Conservation (phyloP, 1,140 invertebrate genomes). For the Acyrthosiphon pisum region DNA sequence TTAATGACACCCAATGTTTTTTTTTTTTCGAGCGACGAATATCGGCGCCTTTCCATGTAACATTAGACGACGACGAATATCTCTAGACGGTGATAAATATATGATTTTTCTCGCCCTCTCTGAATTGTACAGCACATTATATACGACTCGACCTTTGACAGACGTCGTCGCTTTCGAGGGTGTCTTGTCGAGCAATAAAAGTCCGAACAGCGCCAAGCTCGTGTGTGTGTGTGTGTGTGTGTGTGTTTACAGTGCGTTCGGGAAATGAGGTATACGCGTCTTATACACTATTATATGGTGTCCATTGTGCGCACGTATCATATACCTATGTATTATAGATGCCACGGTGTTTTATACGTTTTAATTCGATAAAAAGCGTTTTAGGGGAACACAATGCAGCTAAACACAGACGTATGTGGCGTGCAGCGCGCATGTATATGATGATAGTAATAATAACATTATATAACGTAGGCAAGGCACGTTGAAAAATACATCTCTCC, state of each 20-base stretch:
- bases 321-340: neutral
- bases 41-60: neutral
- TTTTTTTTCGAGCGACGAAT: neutral
- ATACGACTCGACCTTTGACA: constrained; percentile 21
- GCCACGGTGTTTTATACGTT: constrained; percentile 13
- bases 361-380: constrained; percentile 5
- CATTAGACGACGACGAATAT: neutral
- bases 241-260: neutral
- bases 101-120: neutral
- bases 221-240: neutral
- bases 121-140: neutral
- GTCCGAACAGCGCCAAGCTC: neutral
- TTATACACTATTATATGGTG: neutral
- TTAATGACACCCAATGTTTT: neutral
- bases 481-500: constrained; percentile 31
- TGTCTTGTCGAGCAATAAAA: constrained; percentile 33
- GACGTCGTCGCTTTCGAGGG: constrained; percentile 28
- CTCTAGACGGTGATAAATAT: constrained; percentile 39
- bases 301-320: neutral
- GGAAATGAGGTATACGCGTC: neutral
- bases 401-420: neutral
- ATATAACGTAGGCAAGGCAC: neutral
- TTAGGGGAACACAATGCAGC: neutral
- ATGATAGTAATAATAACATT: neutral
- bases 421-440: neutral